Conservation (phyloP, 2,797 vertebrate species). For the Characodon lateralis region DNA sequence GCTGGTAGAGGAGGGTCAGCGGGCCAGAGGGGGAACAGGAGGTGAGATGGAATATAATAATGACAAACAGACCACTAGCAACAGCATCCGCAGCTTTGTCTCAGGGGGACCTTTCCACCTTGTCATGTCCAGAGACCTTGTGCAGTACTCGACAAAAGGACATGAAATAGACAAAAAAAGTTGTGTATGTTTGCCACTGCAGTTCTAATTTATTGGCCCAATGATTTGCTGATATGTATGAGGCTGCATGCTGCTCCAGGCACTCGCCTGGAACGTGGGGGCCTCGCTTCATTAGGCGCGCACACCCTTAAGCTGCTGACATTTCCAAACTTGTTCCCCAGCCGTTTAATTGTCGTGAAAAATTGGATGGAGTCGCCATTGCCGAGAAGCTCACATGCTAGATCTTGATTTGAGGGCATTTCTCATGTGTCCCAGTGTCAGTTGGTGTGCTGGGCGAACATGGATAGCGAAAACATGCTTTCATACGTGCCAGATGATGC, state of each 20-base stretch:
- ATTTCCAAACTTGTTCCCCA: conserved; percentile 78
- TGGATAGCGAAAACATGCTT: conserved; percentile 9
- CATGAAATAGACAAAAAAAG: conserved; percentile 9
- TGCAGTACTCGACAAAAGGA: conserved; percentile 47
- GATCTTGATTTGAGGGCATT: conserved; percentile 54
- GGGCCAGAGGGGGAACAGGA: conserved; percentile 51
- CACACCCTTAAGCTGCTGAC: conserved; percentile 77
- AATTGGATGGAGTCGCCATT: conserved; percentile 61
- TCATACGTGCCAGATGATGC: neutral
- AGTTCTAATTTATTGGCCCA: conserved; percentile 72
- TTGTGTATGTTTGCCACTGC: conserved; percentile 34
- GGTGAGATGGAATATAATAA: conserved; percentile 69
- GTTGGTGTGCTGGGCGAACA: conserved; percentile 5
- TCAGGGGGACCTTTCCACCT: conserved; percentile 73
- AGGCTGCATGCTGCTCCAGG: conserved; percentile 61
- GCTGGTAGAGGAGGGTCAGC: conserved; percentile 45
- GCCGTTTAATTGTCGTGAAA: conserved; percentile 77
- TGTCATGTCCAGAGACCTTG: conserved; percentile 74
- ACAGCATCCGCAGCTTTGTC: conserved; percentile 43
- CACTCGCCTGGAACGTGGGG: conserved; percentile 68
- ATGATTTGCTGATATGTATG: conserved; percentile 70
- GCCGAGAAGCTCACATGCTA: conserved; percentile 30
- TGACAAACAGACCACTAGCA: conserved; percentile 64
- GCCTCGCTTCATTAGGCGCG: conserved; percentile 80
- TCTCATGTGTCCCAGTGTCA: conserved; percentile 26